Evolutionary conservation across 1,140 invertebrate species (phyloP).

Genomic region (Acromyrmex echinatior): DNA sequence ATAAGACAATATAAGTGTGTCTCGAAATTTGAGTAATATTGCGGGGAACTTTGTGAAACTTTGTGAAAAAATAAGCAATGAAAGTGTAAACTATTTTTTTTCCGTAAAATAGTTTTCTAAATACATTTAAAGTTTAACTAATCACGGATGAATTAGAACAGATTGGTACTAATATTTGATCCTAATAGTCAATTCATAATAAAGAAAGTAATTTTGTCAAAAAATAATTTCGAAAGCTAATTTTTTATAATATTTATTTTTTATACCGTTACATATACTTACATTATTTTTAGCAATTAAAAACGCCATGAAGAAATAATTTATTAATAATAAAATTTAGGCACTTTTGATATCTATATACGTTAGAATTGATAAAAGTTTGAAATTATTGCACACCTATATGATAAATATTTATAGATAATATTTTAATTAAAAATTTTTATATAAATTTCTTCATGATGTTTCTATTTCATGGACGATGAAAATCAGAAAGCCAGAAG

Average conservation of each 20-base stretch:
- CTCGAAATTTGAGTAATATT: too few species aligned
- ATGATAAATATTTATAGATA: too few species aligned
- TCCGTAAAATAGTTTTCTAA: too few species aligned
- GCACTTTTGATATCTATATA: background rate
- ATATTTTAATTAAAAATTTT: background rate
- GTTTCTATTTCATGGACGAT: background rate
- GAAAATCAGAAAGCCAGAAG: background rate
- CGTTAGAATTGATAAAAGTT: background rate
- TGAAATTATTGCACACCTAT: background rate
- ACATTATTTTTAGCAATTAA: background rate
- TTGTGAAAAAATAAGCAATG: too few species aligned
- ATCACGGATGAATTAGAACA: background rate
- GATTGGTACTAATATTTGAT: background rate
- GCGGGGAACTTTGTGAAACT: too few species aligned
- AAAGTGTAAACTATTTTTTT: too few species aligned
- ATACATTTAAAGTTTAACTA: too few species aligned
- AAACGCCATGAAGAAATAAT: background rate
- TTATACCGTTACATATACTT: background rate
- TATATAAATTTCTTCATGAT: background rate
- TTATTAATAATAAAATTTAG: background rate
- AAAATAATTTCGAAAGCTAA: background rate
- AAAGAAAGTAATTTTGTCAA: background rate
- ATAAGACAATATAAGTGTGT: too few species aligned
- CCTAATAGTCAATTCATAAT: background rate
- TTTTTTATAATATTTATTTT: background rate